Evolutionary conservation across 2,113 vertebrate species (phyloP), one percentile per base, ranked within the genome.

Genomic region (Xenus cinereus): DNA sequence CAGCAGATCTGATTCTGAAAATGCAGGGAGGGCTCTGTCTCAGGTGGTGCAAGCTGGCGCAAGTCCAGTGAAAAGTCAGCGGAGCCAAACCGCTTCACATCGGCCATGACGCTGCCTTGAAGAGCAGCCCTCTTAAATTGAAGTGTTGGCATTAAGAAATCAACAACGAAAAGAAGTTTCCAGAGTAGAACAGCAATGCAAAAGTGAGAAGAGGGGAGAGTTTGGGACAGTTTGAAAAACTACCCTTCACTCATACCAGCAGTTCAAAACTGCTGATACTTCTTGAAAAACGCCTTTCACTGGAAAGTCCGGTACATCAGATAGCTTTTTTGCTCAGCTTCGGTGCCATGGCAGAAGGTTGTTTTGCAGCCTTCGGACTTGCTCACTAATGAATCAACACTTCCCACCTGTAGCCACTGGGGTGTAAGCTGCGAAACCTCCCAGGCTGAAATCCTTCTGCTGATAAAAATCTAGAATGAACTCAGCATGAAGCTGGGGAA

Each of bases 381-480:
- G 48, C 80, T 92, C 8, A 2, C 60, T 95, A 54, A 23, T 88
- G 82, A 91, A 91, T 94, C 91, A 91, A 54, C 50, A 26, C 41
- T 94, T 96, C 96, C 96, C 90, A 93, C 93, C 87, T 95, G 81
- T 93, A 90, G 62, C 68, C 88, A 78, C 62, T 37, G 33, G 22
- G 41, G 57, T 39, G n/a, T 51, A 87, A 75, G 84, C 66, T n/a
- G 46, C 0, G 2, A 89, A 97, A 89, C 45, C 64, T 95, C 69
- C 88, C 71, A 87, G 74, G 67, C 74, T 89, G 90, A 95, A 95
- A 77, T 96, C 64, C 72, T 94, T 85, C 41, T 77, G 84, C 68
- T 90, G 94, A 96, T 96, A 95, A 94, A 95, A 92, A 97, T 97
- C 94, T 94, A 53, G 79, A 74, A 71, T 89, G 83, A 95, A 78